Evolutionary conservation across 2,888 invertebrate genomes (phyloP), one percentile per base, ranked within the genome.

Genomic region (Phaonia tiefii): DNA sequence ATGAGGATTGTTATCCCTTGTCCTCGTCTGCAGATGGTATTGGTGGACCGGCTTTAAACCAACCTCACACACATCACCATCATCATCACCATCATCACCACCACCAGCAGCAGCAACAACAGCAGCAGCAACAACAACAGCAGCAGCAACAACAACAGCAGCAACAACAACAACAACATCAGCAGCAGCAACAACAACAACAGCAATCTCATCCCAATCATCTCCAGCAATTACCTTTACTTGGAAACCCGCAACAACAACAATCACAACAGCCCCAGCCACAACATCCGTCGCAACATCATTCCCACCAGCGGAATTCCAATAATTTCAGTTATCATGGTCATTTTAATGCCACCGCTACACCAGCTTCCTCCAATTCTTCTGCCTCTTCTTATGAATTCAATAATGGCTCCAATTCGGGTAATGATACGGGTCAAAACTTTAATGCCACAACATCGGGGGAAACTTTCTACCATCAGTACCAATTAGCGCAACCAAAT

Each of bases 1-100:
- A 96, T 89, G 96, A 96, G 87, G 96, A 96, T 86, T 95, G 95
- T 88, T 96, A 94, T 89, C 95, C 95, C 87, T 93, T 84, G 13
- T 60, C 83, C 26, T 20, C 83, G 8, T 39, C 76, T 0, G 72
- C 71, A 10, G 83, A 82, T 42, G 75, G 78, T 63, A 83, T 84
- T 46, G 83, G 80, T 3, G 86, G 83, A 39, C 83, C 82, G 5
- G 82, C 80, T 75, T 83, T 66, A 42, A 82, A 69, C 51, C 88
- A 86, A 72, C 85, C 75, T 39, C 75, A 74, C n/a, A 17, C 75
- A 15, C 85, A 73, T 63, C 86, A 80, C n/a, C 84, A 83, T 74
- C 85, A 11, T 42, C 81, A 42, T 13, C 79, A 82, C 1, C 85
- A 71, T 2, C 86, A 85, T 13, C 83, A 83, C 4, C 86, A 85